Base-by-base conservation (phyloP, 2,797 vertebrate genomes). In the Sebastes minor region DNA sequence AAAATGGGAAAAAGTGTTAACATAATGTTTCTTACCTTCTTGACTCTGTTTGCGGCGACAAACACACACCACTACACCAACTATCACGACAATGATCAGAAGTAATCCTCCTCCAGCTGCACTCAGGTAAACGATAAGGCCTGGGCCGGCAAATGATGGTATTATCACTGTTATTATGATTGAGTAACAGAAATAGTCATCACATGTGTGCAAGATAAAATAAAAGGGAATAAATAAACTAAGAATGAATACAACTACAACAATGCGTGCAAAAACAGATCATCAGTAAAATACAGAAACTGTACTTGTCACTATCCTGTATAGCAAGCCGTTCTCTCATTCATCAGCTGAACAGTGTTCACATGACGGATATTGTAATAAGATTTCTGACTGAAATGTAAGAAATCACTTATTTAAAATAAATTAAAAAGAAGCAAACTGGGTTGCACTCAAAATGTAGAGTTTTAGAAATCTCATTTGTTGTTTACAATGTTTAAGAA, bases 111-210 rank as follows among this genome's bases (percentile, higher is more conserved):
- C 82, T 35, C 1, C 78, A 3, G 4, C 67, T 9, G 1, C 68
- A 2, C 1, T 1, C 28, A 69, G 1, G 14, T 25, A 1, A 4
- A 64, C 0, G 0, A 28, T 0, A 0, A 23, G 0, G 0, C 0
- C 0, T 46, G 1, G 0, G 0, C 0, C 83, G 82, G 66, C 5
- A 68, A 66, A 16, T 12, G 1, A 74, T 0, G 1, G 2, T 1
- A 8, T 27, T 14, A 30, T 23, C 4, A 25, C 1, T 23, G 11
- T 62, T 71, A 67, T 16, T 28, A 49, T 49, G 46, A 49, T 16
- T 7, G 42, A 18, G 6, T 8, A 25, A 22, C 8, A 74, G n/a
- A 6, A 20, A n/a, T 8, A 32, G 5, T 22, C 4, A 68, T 52
- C 28, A 53, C 28, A 53, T 3, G 23, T 53, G 28, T 35, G 3